Evolutionary conservation across 2,888 invertebrate species (phyloP), one percentile per base, ranked within the genome.

Genomic region (Cactoblastis cactorum): DNA sequence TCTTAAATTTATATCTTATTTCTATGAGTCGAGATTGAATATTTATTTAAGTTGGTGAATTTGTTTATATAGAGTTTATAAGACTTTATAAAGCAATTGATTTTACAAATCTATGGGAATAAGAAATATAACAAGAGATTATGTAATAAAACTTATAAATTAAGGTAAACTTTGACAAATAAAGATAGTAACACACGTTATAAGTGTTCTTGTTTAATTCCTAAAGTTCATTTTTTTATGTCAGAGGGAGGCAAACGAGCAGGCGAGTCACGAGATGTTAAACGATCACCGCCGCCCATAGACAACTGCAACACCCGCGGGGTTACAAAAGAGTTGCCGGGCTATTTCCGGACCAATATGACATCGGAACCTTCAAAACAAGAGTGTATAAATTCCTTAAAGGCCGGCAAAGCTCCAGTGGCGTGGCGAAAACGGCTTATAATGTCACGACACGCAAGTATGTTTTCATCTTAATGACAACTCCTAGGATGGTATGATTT

Each of bases 101-200:
- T 39, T 65, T 68, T 58, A 57, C 45, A 57, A 45, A 50, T 52
- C 52, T 49, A 56, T 54, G 51, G 59, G 54, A 39, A 61, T 74
- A 74, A 71, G 55, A 63, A 57, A 62, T 62, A 63, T 60, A 57
- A 59, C 58, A 58, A 37, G 56, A 59, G 50, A 53, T 52, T 51
- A 57, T 57, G 55, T n/a, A n/a, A n/a, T 57, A 56, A 63, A 69
- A 63, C 59, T 64, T 61, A 71, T 69, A 66, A 57, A 56, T 63
- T 82, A 85, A 81, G 83, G 69, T 62, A 71, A 82, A 83, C 68
- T 84, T 86, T 83, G 88, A 88, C 88, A 87, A 88, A 88, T 88
- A 88, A 88, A 88, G 70, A 83, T 86, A 84, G 83, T 72, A 77
- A 80, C 67, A 71, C 67, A 64, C 55, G 46, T n/a, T 48, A 54